phyloP scores from a whole-genome alignment of 2,888 invertebrate species.

The Boloria euphrosyne region DNA sequence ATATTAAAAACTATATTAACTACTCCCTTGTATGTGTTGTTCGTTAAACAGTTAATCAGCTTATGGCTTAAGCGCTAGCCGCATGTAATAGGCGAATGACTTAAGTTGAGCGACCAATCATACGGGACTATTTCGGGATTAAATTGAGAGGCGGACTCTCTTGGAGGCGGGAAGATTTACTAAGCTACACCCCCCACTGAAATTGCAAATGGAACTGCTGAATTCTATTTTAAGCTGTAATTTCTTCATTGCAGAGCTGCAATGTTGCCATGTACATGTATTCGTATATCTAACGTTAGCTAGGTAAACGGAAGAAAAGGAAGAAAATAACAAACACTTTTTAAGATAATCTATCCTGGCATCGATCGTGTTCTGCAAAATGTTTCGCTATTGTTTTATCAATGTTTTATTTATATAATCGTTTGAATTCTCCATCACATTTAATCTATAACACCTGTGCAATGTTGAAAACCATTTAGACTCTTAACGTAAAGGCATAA shows the following conservation, averaged over 20 bases:
- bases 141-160: slow-evolving; percentile 63
- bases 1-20: too few relatives aligned
- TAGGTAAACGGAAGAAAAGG: neutral
- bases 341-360: too few relatives aligned
- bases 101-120: slow-evolving; percentile 67
- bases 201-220: slow-evolving; percentile 47
- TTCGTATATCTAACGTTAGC: neutral
- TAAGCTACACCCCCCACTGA: slow-evolving; percentile 46
- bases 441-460: slow-evolving; percentile 40
- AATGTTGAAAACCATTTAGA: slow-evolving; percentile 7
- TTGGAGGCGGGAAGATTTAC: slow-evolving; percentile 57
- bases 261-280: slow-evolving; percentile 3
- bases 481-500: slow-evolving; percentile 8
- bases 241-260: slow-evolving; percentile 17
- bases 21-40: neutral
- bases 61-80: slow-evolving; percentile 22
- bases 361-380: slow-evolving; percentile 23
- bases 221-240: slow-evolving; percentile 45
- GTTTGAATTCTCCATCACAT: slow-evolving; percentile 32
- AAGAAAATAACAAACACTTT: too few relatives aligned
- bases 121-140: slow-evolving; percentile 63
- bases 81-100: slow-evolving; percentile 65
- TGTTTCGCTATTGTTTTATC: slow-evolving; percentile 8
- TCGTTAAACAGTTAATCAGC: slow-evolving; percentile 1
- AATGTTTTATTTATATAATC: slow-evolving; percentile 28